A percentile compares a stretch with the other conserved stretches of the same genome.
Evolutionary conservation across 1,140 invertebrate genomes (phyloP).

Genomic region (Phymastichus coffea): DNA sequence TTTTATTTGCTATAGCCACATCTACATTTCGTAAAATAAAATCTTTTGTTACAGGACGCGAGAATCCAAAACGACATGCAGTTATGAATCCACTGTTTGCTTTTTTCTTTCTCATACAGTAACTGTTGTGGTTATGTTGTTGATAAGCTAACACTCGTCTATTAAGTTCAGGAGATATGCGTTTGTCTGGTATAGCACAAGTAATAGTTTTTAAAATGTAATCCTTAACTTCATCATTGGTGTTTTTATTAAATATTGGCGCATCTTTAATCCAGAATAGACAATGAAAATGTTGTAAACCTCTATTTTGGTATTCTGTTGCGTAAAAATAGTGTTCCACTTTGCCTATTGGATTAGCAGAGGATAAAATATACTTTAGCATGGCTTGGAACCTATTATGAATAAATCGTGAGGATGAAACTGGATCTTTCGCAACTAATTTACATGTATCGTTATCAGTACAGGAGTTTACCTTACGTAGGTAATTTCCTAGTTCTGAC

Average conservation of each 20-base stretch:
- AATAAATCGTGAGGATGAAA: too few relatives aligned
- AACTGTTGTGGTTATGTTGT: slow-evolving; percentile 31
- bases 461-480: slow-evolving; percentile 36
- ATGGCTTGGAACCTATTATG: slow-evolving; percentile 42
- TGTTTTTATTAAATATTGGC: slow-evolving; percentile 31
- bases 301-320: slow-evolving; percentile 41
- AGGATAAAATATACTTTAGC: slow-evolving; percentile 40
- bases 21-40: slow-evolving; percentile 33
- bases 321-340: too few relatives aligned
- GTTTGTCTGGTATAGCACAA: slow-evolving; percentile 35
- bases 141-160: slow-evolving; percentile 32
- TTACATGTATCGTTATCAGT: slow-evolving; percentile 37
- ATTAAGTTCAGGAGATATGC: slow-evolving; percentile 31
- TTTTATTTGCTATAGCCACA: slow-evolving; percentile 32
- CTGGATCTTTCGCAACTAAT: slow-evolving; percentile 42
- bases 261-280: slow-evolving; percentile 42
- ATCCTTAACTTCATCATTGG: slow-evolving; percentile 38
- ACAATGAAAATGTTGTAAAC: slow-evolving; percentile 41
- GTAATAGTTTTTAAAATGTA: slow-evolving; percentile 46
- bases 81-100: slow-evolving; percentile 25
- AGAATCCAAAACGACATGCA: slow-evolving; percentile 36
- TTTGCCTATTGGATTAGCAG: too few relatives aligned
- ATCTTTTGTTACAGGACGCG: slow-evolving; percentile 27
- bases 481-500: too few relatives aligned
- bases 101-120: slow-evolving; percentile 36